Evolutionary conservation across 2,888 invertebrate species (phyloP).

Genomic region (Agrotis segetum): DNA sequence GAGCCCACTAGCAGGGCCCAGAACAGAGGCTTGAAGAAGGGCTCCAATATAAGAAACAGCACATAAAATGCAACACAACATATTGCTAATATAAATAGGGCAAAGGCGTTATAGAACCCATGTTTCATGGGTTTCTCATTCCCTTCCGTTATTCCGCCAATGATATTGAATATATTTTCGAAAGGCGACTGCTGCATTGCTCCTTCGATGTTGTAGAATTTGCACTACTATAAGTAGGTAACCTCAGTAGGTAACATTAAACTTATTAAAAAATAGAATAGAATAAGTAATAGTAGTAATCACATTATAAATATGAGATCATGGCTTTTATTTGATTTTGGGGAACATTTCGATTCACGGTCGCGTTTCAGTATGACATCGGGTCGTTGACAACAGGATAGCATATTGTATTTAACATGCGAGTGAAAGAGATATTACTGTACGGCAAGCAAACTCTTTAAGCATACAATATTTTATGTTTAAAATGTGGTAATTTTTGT

Average conservation of each 20-base stretch:
- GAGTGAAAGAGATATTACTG: slow-evolving; percentile 38
- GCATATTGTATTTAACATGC: not conserved
- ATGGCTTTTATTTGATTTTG: slow-evolving; percentile 73
- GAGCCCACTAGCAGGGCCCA: slow-evolving; percentile 99
- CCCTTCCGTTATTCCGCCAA: slow-evolving; percentile 93
- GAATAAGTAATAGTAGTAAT: slow-evolving; percentile 32
- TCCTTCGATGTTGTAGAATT: slow-evolving; percentile 41
- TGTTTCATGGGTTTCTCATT: slow-evolving; percentile 97
- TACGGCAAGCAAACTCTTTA: not conserved
- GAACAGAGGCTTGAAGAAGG: slow-evolving; percentile 97
- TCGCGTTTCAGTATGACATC: slow-evolving; percentile 31
- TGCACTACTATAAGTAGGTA: slow-evolving; percentile 19
- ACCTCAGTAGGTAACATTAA: slow-evolving; percentile 46
- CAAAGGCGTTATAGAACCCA: slow-evolving; percentile 97
- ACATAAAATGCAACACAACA: slow-evolving; percentile 94
- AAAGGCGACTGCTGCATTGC: slow-evolving; percentile 91
- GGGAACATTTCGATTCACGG: slow-evolving; percentile 50
- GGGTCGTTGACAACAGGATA: slow-evolving; percentile 49
- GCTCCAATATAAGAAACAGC: slow-evolving; percentile 96
- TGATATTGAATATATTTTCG: slow-evolving; percentile 93
- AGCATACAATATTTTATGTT: slow-evolving; percentile 1
- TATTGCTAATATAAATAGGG: slow-evolving; percentile 93
- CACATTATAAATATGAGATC: slow-evolving; percentile 74
- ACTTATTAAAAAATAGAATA: slow-evolving; percentile 42
- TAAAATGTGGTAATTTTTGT: not conserved